A percentile compares a stretch with the other conserved stretches of the same genome.
Conservation (phyloP, 2,888 invertebrate genomes). For the Diarsia rubi region DNA sequence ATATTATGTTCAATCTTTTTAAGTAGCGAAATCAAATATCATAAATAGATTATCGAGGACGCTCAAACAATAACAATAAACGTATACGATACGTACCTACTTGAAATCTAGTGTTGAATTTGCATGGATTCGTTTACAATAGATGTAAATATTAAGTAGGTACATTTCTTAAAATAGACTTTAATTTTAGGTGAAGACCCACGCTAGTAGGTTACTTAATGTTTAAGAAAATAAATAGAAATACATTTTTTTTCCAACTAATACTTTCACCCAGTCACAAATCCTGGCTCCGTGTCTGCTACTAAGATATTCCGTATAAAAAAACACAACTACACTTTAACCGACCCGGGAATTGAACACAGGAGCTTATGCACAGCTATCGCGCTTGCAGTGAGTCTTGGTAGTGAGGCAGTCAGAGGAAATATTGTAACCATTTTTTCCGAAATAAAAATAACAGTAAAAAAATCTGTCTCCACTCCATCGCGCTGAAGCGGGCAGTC, state of each 20-base stretch:
- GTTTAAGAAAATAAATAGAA: neutral
- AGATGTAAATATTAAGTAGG: neutral
- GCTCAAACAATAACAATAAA: neutral
- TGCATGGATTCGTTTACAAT: neutral
- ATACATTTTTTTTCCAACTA: neutral
- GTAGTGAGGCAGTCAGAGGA: too few species aligned
- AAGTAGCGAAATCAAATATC: neutral
- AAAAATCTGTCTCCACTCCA: conserved; percentile 54
- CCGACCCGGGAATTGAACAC: too few species aligned
- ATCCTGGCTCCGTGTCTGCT: too few species aligned
- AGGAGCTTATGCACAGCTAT: too few species aligned
- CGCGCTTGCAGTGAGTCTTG: too few species aligned
- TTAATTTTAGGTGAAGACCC: neutral
- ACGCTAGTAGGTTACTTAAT: neutral
- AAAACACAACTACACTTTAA: too few species aligned
- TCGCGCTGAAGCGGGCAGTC: conserved; percentile 64
- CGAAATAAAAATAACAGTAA: neutral
- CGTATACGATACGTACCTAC: neutral
- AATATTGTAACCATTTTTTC: too few species aligned
- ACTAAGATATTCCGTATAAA: too few species aligned
- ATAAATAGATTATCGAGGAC: neutral
- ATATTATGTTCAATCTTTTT: too few species aligned
- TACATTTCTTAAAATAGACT: neutral
- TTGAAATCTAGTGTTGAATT: neutral
- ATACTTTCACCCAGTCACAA: neutral